Percentiles rank a stretch among this genome's conserved stretches.
phyloP scores from a whole-genome alignment of 53 echinoderm and acorn worm genomes.

The Paracentrotus lividus region DNA sequence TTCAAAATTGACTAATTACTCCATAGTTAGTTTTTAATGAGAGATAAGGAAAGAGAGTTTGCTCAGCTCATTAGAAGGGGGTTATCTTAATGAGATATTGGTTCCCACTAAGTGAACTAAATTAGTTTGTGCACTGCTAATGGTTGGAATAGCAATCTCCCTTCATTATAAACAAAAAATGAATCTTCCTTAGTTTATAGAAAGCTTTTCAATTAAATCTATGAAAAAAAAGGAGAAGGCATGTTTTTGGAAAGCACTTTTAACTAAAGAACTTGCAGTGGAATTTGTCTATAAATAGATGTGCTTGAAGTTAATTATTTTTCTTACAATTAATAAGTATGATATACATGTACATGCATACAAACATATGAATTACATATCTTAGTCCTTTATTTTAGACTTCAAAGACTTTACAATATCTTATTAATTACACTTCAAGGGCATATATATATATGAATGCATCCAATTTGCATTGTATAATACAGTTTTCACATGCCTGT shows the following conservation, averaged over 20 bases:
- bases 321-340: neutral
- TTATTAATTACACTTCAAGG: neutral
- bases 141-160: conserved; percentile 23
- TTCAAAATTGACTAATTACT: conserved; percentile 63
- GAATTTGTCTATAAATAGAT: neutral
- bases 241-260: neutral
- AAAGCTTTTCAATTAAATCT: conserved; percentile 31
- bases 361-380: neutral
- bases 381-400: neutral
- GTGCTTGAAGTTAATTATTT: neutral
- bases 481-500: neutral
- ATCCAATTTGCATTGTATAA: conserved; percentile 30
- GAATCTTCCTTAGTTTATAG: conserved; percentile 22
- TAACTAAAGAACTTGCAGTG: neutral
- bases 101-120: conserved; percentile 33
- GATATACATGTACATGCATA: too few species aligned
- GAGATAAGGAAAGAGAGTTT: conserved; percentile 31
- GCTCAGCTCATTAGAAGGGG: neutral
- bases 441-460: neutral
- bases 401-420: neutral
- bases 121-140: conserved; percentile 46
- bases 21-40: conserved; percentile 51
- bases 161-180: neutral
- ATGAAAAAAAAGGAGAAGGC: neutral
- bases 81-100: conserved; percentile 30